A percentile compares a stretch with the other conserved stretches of the same genome.
phyloP scores from a whole-genome alignment of 2,797 vertebrate genomes.

The Denticeps clupeoides region DNA sequence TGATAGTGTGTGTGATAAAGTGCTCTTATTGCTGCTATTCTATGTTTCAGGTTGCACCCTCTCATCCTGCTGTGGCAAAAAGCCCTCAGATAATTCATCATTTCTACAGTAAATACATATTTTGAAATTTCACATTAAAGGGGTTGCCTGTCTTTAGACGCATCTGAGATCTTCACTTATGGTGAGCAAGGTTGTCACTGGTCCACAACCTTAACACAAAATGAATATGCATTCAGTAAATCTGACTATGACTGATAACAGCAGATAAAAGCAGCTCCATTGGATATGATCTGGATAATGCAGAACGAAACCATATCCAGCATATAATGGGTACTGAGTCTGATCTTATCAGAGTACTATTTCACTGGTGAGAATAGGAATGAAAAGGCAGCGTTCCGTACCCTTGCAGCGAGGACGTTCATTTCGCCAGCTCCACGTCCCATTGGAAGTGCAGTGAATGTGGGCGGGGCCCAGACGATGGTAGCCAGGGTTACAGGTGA shows the following conservation, averaged over 20 bases:
- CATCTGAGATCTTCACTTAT: too few species aligned
- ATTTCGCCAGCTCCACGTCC: slow-evolving; percentile 94
- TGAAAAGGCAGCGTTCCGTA: slow-evolving; percentile 67
- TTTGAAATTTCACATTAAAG: not conserved
- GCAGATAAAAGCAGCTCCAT: too few species aligned
- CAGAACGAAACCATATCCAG: too few species aligned
- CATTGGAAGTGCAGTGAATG: slow-evolving; percentile 87
- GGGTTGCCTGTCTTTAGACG: too few species aligned
- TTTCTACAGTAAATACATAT: not conserved
- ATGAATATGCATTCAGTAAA: too few species aligned
- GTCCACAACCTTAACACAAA: too few species aligned
- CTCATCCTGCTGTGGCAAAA: not conserved
- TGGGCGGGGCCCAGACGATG: slow-evolving; percentile 87
- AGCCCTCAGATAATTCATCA: slow-evolving; percentile 7
- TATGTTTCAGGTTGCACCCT: not conserved
- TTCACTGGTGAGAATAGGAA: too few species aligned
- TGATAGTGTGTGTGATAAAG: slow-evolving; percentile 14
- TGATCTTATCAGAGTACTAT: too few species aligned
- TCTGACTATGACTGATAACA: too few species aligned
- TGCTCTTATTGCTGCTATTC: slow-evolving; percentile 7
- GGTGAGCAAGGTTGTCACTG: too few species aligned
- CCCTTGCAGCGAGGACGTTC: slow-evolving; percentile 90
- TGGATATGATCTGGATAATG: too few species aligned
- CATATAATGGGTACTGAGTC: too few species aligned
- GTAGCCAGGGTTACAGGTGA: slow-evolving; percentile 93